phyloP scores from a whole-genome alignment of 2,113 vertebrate genomes.

The Rhabdomys dilectus region DNA sequence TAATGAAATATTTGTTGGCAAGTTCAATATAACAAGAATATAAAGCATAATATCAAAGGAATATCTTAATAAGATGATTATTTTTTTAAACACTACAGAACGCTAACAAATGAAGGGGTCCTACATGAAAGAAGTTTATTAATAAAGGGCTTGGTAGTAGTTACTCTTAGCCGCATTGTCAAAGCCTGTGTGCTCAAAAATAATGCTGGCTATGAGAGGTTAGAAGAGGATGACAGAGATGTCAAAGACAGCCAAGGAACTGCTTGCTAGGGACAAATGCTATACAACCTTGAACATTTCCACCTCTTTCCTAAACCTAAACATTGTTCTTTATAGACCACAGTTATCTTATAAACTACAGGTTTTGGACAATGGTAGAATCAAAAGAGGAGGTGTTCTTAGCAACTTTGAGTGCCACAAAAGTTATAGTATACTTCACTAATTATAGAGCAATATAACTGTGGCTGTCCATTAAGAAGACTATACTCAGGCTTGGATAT shows the following conservation, averaged over 20 bases:
- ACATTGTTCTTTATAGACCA: background rate
- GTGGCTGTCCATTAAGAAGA: background rate
- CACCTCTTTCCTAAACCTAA: background rate
- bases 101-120: background rate
- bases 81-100: background rate
- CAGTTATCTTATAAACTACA: background rate
- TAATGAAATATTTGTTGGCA: constrained; percentile 14
- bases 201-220: background rate
- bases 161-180: background rate
- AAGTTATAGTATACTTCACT: background rate
- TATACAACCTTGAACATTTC: background rate
- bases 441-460: background rate
- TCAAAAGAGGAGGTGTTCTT: background rate
- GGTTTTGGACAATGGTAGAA: background rate
- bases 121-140: background rate
- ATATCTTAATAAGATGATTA: constrained; percentile 33
- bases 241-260: background rate
- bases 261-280: background rate
- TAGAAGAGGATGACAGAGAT: background rate
- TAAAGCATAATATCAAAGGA: background rate
- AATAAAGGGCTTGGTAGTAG: background rate
- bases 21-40: background rate
- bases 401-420: background rate
- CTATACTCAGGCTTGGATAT: background rate
- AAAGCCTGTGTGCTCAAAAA: constrained; percentile 29